Percentiles rank a stretch among this genome's conserved stretches.
These are phyloP conservation scores for Berghia stephanieae DNA, from an alignment of 1,140 invertebrate species.

Conservation along the genomic window DNA sequence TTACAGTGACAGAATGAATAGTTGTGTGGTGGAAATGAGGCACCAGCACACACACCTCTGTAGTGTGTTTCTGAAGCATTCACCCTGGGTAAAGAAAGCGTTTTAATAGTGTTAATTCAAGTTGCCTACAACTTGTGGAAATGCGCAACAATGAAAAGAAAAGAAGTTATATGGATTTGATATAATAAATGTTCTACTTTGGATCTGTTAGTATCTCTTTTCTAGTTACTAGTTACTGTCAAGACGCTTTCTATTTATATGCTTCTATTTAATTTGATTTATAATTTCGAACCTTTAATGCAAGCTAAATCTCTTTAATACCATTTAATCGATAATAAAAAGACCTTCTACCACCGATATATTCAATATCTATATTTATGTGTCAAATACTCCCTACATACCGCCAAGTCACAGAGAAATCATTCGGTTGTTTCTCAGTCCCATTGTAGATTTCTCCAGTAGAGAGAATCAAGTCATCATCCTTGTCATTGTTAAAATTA, in stretches of 20 bases:
- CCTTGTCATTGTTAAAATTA: slow-evolving; percentile 41
- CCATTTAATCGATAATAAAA: too few species aligned
- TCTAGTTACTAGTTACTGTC: too few species aligned
- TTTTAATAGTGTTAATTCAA: not conserved
- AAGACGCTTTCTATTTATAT: too few species aligned
- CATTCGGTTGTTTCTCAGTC: slow-evolving; percentile 37
- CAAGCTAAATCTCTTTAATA: too few species aligned
- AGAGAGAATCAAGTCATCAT: slow-evolving; percentile 45
- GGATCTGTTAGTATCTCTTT: too few species aligned
- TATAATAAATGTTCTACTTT: too few species aligned
- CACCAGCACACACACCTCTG: slow-evolving; percentile 11
- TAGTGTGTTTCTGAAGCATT: slow-evolving; percentile 15
- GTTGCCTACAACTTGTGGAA: not conserved
- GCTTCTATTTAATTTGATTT: too few species aligned
- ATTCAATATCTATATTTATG: not conserved
- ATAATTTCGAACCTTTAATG: too few species aligned
- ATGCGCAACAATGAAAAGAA: too few species aligned
- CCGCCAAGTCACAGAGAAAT: slow-evolving; percentile 52
- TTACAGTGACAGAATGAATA: not conserved
- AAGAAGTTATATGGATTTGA: too few species aligned
- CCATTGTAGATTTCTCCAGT: slow-evolving; percentile 37
- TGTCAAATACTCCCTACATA: slow-evolving; percentile 21
- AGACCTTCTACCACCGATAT: too few species aligned
- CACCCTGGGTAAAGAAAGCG: not conserved
- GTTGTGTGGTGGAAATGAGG: not conserved